Evolutionary conservation across 2,888 invertebrate genomes (phyloP).

Genomic region (Drosophila aldrichi): DNA sequence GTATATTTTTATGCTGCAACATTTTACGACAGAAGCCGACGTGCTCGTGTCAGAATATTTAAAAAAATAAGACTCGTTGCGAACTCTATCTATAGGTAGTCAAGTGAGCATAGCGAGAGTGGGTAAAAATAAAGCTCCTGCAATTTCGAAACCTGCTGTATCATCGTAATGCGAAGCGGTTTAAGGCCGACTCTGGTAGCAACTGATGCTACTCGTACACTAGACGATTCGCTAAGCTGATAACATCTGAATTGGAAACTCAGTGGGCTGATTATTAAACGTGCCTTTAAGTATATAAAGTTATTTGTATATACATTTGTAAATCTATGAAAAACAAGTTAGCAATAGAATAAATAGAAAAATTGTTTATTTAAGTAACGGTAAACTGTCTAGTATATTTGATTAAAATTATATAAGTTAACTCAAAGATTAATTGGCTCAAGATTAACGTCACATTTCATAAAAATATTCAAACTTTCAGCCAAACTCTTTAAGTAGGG

Average conservation of each 20-base stretch:
- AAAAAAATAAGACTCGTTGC: not conserved
- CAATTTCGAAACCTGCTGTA: conserved; percentile 32
- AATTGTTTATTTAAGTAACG: too few species aligned
- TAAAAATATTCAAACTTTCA: not conserved
- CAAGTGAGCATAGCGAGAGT: conserved; percentile 51
- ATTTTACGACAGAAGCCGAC: conserved; percentile 1
- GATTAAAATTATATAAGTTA: too few species aligned
- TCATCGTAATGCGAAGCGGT: conserved; percentile 39
- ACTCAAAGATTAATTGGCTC: too few species aligned
- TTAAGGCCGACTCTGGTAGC: conserved; percentile 26
- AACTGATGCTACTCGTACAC: conserved; percentile 34
- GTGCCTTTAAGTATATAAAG: conserved; percentile 11
- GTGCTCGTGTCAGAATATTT: conserved; percentile 4
- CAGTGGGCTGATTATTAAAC: conserved; percentile 21
- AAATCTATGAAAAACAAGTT: not conserved
- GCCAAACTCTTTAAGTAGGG: not conserved
- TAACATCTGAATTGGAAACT: conserved; percentile 35
- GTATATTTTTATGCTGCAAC: not conserved
- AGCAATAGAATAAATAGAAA: not conserved
- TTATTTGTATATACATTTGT: not conserved
- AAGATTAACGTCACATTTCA: too few species aligned
- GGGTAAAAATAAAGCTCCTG: conserved; percentile 17
- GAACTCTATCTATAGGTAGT: not conserved
- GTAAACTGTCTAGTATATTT: too few species aligned
- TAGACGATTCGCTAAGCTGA: conserved; percentile 35